Evolutionary conservation across 2,797 vertebrate species (phyloP), one percentile per base, ranked within the genome.

Genomic region (Schizothorax lantsangensis): DNA sequence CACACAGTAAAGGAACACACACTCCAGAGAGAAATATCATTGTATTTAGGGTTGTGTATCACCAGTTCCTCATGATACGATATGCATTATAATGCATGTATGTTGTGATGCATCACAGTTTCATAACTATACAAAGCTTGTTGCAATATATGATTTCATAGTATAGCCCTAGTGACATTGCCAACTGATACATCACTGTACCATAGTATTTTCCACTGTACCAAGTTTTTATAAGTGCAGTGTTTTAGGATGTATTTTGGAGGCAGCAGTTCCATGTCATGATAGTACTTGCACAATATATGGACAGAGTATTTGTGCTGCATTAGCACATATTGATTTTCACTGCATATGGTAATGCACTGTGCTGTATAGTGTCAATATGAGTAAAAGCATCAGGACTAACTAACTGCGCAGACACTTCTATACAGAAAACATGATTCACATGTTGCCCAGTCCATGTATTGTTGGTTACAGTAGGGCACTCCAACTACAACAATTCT

Each of bases 241-340:
- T 59, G 6, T 79, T 57, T 40, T 66, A 66, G 17, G 17, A 33
- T 19, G 40, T 4, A 33, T 66, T 80, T 8, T 43, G 15, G 15
- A 62, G 26, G 10, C 82, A 84, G 54, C 11, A 23, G 66, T 62
- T 85, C 59, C 66, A 72, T 62, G 36, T 71, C 26, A 72, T 43
- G 9, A 33, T 36, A 49, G 21, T 52, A 66, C 8, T 8, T 23
- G 45, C 23, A 66, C 14, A 52, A 77, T 19, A 52, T 62, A 80
- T 72, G 38, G 2, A 62, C 30, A 36, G 26, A 85, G 30, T 62
- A 47, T 72, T 73, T 85, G 52, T 26, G 52, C 77, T 79, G 75
- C 64, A 59, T 77, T 77, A 84, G 30, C 57, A n/a, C 26, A 75
- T 14, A 77, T 79, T 85, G 84, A 79, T 85, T 85, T 79, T 45